Evolutionary conservation across 2,888 invertebrate species (phyloP).

Genomic region (Aphodius granarius): DNA sequence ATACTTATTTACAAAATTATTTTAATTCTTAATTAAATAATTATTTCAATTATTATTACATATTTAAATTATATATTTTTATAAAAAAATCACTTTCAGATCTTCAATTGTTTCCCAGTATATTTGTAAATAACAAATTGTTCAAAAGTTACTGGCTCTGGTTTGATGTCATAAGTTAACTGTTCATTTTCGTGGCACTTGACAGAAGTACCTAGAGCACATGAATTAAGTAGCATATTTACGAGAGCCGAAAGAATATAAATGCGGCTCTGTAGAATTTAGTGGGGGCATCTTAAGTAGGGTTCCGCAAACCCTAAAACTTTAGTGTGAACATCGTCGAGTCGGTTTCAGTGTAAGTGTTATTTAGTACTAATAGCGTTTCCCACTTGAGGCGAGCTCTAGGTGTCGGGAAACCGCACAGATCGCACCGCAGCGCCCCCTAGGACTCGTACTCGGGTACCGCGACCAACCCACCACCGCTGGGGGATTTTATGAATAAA

Average conservation of each 20-base stretch:
- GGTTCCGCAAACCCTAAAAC: neutral
- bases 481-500: conserved; percentile 27
- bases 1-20: too few relatives aligned
- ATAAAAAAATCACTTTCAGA: too few relatives aligned
- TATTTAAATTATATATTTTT: too few relatives aligned
- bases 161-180: too few relatives aligned
- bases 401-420: neutral
- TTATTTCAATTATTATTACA: too few relatives aligned
- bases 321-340: conserved; percentile 11
- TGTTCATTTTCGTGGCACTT: too few relatives aligned
- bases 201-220: neutral
- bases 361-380: conserved; percentile 13
- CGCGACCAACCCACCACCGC: conserved; percentile 3
- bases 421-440: neutral
- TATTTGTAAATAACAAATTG: too few relatives aligned
- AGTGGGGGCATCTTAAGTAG: neutral
- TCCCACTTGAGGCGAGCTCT: conserved; percentile 7
- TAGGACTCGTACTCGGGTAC: neutral
- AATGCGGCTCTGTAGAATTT: neutral
- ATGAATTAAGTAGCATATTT: neutral
- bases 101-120: too few relatives aligned
- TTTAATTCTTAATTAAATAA: too few relatives aligned
- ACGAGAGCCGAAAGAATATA: neutral
- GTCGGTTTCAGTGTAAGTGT: conserved; percentile 9
- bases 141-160: too few relatives aligned